Conservation (phyloP, 2,797 vertebrate species). For the Gallinago nigripennis region DNA sequence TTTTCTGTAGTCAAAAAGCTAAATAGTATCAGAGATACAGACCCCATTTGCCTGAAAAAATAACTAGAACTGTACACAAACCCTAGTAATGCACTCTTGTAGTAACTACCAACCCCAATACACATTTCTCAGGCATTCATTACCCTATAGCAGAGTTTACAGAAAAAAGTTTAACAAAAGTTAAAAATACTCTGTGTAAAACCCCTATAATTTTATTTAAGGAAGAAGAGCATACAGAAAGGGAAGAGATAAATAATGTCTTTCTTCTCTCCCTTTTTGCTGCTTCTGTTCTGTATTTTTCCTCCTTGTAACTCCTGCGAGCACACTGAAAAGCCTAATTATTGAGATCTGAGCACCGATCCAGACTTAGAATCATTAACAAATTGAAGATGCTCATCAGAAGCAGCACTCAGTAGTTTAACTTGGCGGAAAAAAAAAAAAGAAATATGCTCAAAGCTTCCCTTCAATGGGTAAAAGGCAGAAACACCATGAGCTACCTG, state of each 20-base stretch:
- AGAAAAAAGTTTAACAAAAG: not conserved
- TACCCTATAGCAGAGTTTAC: not conserved
- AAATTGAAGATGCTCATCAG: not conserved
- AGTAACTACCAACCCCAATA: not conserved
- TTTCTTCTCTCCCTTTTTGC: not conserved
- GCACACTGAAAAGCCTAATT: not conserved
- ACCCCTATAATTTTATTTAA: not conserved
- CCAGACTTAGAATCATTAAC: not conserved
- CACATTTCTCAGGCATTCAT: rapidly evolving
- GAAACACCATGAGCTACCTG: not conserved
- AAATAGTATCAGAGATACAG: not conserved
- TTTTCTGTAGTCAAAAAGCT: not conserved
- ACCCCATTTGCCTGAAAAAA: not conserved
- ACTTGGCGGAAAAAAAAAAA: not conserved
- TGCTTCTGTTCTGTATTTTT: not conserved
- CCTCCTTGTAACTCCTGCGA: not conserved
- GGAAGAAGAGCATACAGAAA: not conserved
- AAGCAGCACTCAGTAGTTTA: not conserved
- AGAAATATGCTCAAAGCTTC: not conserved
- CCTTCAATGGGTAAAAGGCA: not conserved
- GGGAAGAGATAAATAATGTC: not conserved
- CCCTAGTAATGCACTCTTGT: rapidly evolving
- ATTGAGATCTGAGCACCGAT: not conserved
- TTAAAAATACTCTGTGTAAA: not conserved
- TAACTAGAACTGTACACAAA: not conserved